Evolutionary conservation across 1,140 invertebrate species (phyloP).

Genomic region (Drosophila equinoxialis): DNA sequence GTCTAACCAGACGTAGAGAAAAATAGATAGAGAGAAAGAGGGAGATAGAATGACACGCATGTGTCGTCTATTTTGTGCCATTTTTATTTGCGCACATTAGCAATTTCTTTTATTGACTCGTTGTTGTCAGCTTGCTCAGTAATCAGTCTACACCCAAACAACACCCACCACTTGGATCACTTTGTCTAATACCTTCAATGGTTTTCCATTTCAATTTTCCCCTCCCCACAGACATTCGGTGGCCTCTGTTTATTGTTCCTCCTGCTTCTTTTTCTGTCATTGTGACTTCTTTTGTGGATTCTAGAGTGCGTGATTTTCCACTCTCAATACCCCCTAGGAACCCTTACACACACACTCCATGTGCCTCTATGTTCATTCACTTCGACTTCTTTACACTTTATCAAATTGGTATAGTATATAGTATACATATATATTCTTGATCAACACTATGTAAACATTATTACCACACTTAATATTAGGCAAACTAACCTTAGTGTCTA

Average conservation of each 20-base stretch:
- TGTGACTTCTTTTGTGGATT: conserved; percentile 22
- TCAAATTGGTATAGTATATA: no score
- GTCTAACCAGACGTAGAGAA: conserved; percentile 43
- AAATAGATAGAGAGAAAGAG: neutral
- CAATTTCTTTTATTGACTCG: conserved; percentile 73
- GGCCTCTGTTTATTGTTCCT: conserved; percentile 19
- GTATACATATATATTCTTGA: no score
- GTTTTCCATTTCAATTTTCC: neutral
- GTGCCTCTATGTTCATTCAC: neutral
- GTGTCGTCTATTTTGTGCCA: conserved; percentile 60
- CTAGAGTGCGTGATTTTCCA: conserved; percentile 62
- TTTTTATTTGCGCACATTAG: conserved; percentile 76
- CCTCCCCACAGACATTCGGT: neutral
- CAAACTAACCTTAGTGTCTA: no score
- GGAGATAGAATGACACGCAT: conserved; percentile 2
- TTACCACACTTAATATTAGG: no score
- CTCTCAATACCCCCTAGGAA: conserved; percentile 30
- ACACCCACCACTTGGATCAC: conserved; percentile 1
- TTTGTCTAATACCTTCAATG: neutral
- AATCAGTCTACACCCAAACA: conserved; percentile 33
- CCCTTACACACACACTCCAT: neutral
- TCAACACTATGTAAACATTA: no score
- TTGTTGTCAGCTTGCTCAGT: conserved; percentile 33
- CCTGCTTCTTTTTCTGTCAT: neutral
- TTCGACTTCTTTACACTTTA: no score